Evolutionary conservation across 2,797 vertebrate genomes (phyloP).

Genomic region (Paedocypris micromegethes): DNA sequence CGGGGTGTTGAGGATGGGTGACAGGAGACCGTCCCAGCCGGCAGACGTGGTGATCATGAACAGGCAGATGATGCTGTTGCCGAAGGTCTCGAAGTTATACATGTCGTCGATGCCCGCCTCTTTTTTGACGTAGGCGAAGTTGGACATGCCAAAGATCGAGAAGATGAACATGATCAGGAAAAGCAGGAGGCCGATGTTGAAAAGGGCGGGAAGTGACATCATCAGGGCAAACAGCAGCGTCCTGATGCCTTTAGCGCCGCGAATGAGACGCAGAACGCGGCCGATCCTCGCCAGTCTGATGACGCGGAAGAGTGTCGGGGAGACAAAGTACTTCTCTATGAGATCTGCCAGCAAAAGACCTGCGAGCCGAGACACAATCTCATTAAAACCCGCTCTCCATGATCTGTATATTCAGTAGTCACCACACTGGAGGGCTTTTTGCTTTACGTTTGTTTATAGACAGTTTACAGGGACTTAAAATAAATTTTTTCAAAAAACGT

Average conservation of each 20-base stretch:
- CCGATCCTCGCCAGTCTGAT: conserved; percentile 90
- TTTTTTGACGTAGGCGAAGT: conserved; percentile 90
- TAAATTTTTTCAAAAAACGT: too few relatives aligned
- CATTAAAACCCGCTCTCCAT: too few relatives aligned
- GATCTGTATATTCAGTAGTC: too few relatives aligned
- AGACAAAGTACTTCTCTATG: conserved; percentile 92
- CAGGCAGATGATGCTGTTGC: conserved; percentile 93
- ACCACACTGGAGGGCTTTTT: too few relatives aligned
- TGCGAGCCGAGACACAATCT: conserved; percentile 45
- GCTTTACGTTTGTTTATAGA: too few relatives aligned
- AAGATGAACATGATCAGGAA: conserved; percentile 98
- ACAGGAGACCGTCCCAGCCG: conserved; percentile 88
- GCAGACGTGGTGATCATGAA: conserved; percentile 93
- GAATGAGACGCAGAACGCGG: conserved; percentile 83
- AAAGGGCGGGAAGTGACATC: conserved; percentile 96
- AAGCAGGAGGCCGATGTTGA: conserved; percentile 91
- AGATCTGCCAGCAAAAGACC: conserved; percentile 85
- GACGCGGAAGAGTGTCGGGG: conserved; percentile 87
- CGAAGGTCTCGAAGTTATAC: conserved; percentile 94
- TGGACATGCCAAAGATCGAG: conserved; percentile 95
- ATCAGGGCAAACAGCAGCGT: conserved; percentile 89
- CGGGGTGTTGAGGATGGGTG: conserved; percentile 81
- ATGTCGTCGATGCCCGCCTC: conserved; percentile 84
- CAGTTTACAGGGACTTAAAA: too few relatives aligned
- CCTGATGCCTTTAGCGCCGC: conserved; percentile 88